A percentile compares a stretch with the other conserved stretches of the same genome.
phyloP scores from a whole-genome alignment of 2,797 vertebrate species.

The Lepus townsendii region DNA sequence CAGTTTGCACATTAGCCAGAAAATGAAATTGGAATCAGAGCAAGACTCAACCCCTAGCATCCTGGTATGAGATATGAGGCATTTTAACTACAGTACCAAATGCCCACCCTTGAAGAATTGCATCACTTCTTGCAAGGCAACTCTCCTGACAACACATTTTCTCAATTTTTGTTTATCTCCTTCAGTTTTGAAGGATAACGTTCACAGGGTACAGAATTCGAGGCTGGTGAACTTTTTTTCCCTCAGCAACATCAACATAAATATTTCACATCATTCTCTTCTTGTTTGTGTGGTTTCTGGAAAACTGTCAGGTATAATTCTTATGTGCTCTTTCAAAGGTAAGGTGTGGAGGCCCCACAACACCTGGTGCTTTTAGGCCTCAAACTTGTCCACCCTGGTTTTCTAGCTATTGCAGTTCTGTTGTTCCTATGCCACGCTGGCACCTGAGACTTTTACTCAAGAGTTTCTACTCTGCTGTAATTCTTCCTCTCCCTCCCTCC shows the following conservation, averaged over 20 bases:
- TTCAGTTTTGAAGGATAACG: conserved; percentile 55
- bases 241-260: not conserved
- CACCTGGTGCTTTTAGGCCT: conserved; percentile 20
- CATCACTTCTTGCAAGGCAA: not conserved
- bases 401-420: not conserved
- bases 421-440: not conserved
- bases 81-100: no score
- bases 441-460: not conserved
- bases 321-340: not conserved
- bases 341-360: not conserved
- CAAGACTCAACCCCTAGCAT: no score
- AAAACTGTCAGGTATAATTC: not conserved
- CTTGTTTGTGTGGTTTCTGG: not conserved
- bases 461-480: conserved; percentile 6
- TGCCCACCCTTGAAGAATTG: no score
- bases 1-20: no score
- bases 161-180: not conserved
- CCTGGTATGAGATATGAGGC: no score
- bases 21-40: no score
- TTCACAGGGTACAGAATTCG: conserved; percentile 21
- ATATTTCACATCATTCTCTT: not conserved
- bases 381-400: not conserved
- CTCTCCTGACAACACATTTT: not conserved
- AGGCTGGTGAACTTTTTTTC: not conserved
- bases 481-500: not conserved